These are phyloP conservation scores for Eupithecia dodoneata DNA, from an alignment of 2,888 invertebrate species.

Conservation along the genomic window DNA sequence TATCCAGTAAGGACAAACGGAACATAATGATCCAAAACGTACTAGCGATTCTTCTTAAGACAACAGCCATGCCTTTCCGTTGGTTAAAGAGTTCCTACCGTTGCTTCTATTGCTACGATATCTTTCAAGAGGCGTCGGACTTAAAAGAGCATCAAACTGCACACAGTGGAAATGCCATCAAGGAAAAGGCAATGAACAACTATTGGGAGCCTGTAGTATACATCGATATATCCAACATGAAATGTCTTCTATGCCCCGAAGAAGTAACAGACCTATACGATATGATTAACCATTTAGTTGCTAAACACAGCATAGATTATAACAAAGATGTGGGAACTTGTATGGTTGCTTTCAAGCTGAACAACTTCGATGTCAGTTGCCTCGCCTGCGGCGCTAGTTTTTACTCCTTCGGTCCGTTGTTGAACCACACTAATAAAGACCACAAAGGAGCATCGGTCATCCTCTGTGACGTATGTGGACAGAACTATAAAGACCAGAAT, in stretches of 20 bases:
- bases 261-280: conserved; percentile 65
- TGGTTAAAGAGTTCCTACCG: conserved; percentile 78
- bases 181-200: conserved; percentile 71
- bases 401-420: conserved; percentile 72
- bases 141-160: conserved; percentile 66
- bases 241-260: conserved; percentile 69
- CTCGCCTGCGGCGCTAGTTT: conserved; percentile 69
- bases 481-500: conserved; percentile 71
- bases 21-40: conserved; percentile 72
- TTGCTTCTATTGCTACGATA: conserved; percentile 79
- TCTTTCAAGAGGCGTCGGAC: conserved; percentile 72
- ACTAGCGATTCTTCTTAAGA: conserved; percentile 66
- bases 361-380: conserved; percentile 68
- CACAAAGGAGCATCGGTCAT: conserved; percentile 75
- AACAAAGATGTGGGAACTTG: conserved; percentile 74
- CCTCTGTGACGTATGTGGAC: conserved; percentile 75
- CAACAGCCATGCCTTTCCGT: conserved; percentile 74
- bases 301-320: conserved; percentile 62
- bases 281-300: conserved; percentile 69
- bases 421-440: conserved; percentile 76
- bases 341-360: conserved; percentile 74
- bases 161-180: conserved; percentile 63
- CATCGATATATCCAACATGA: conserved; percentile 66
- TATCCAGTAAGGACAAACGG: conserved; percentile 65
- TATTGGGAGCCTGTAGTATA: conserved; percentile 78